A percentile compares a stretch with the other conserved stretches of the same genome.
Evolutionary conservation across 2,888 invertebrate genomes (phyloP).

Genomic region (Hermodice carunculata): DNA sequence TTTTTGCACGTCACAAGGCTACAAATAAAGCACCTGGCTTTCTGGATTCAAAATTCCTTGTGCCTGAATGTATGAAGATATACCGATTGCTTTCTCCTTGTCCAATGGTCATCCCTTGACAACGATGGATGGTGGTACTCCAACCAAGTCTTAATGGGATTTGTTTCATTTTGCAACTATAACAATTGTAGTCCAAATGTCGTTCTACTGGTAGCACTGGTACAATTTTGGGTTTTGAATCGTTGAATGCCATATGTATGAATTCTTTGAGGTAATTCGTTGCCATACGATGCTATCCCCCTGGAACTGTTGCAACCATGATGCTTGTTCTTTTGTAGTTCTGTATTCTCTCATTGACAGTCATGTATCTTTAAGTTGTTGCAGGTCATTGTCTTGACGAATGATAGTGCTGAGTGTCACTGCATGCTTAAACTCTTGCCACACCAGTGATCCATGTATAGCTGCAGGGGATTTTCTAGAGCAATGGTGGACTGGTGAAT

Average conservation of each 20-base stretch:
- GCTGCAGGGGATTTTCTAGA: neutral
- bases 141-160: slow-evolving; percentile 39
- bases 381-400: too few relatives aligned
- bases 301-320: neutral
- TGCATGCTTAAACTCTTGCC: too few relatives aligned
- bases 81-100: slow-evolving; percentile 33
- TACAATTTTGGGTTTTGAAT: neutral
- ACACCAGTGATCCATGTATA: too few relatives aligned
- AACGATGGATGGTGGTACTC: slow-evolving; percentile 41
- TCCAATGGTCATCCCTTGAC: slow-evolving; percentile 48
- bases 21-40: too few relatives aligned
- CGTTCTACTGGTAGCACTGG: slow-evolving; percentile 19
- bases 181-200: slow-evolving; percentile 35
- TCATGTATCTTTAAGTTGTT: neutral
- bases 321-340: neutral
- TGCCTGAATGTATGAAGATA: slow-evolving; percentile 40
- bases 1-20: slow-evolving; percentile 40
- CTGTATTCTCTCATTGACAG: neutral
- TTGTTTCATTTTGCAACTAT: slow-evolving; percentile 31
- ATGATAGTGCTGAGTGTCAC: too few relatives aligned
- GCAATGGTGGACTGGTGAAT: neutral
- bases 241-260: neutral
- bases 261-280: neutral
- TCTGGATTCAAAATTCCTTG: slow-evolving; percentile 32
- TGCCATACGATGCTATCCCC: neutral